Evolutionary conservation across 2,797 vertebrate genomes (phyloP).

Genomic region (Gambusia yucatana): DNA sequence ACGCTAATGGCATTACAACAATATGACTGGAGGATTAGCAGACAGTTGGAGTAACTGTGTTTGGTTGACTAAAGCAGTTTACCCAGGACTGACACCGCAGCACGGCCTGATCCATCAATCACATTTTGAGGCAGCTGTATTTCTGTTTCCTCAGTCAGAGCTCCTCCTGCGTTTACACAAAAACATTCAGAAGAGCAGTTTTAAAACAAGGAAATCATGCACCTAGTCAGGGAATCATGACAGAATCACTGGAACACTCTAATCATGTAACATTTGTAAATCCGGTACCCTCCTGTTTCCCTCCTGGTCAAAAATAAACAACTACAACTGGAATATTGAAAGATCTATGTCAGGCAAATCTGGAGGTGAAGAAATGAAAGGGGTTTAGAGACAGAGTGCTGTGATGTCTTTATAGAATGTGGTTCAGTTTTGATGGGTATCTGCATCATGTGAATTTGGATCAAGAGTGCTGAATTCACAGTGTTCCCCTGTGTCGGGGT

Average conservation of each 20-base stretch:
- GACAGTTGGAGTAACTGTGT: neutral
- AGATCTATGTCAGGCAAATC: neutral
- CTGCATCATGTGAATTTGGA: neutral
- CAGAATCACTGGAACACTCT: neutral
- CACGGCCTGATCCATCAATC: slow-evolving; percentile 79
- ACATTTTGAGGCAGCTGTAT: slow-evolving; percentile 75
- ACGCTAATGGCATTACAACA: neutral
- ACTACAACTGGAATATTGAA: neutral
- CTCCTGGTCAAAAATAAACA: neutral
- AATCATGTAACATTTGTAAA: neutral
- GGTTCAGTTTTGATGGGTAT: neutral
- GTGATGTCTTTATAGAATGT: neutral
- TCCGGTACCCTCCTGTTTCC: neutral
- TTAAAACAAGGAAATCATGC: neutral
- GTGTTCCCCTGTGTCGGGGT: neutral
- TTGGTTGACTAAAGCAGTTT: slow-evolving; percentile 37
- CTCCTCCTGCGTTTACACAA: slow-evolving; percentile 47
- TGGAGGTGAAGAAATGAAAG: neutral
- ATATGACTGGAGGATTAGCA: neutral
- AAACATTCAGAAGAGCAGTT: slow-evolving; percentile 8
- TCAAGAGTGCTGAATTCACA: neutral
- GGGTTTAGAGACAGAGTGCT: neutral
- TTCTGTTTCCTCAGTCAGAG: slow-evolving; percentile 51
- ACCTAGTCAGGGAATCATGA: neutral
- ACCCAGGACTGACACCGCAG: slow-evolving; percentile 81